Percentiles rank a stretch among this genome's conserved stretches.
These are phyloP conservation scores for Actenoides lindsayi DNA, from an alignment of 2,113 vertebrate species.

Conservation along the genomic window DNA sequence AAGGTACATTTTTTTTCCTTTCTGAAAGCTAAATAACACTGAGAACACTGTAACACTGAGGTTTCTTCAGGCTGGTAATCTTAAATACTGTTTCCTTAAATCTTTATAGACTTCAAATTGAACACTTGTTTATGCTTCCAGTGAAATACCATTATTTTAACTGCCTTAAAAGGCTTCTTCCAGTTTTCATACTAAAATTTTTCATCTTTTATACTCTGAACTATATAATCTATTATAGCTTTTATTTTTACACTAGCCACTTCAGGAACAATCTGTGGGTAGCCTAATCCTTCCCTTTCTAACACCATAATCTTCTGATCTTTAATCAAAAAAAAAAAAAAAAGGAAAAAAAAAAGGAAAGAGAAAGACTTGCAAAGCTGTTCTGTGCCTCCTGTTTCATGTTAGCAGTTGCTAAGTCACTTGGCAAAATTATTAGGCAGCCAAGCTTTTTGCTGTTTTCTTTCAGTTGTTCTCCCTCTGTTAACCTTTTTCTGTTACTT, in stretches of 20 bases:
- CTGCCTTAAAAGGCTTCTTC: neutral
- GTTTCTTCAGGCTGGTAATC: neutral
- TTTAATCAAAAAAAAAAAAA: neutral
- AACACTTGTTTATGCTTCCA: neutral
- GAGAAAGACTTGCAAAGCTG: neutral
- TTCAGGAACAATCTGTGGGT: neutral
- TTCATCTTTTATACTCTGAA: neutral
- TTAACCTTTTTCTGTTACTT: neutral
- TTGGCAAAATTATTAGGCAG: conserved; percentile 10
- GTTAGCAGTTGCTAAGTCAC: neutral
- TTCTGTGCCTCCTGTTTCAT: neutral
- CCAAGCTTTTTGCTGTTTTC: neutral
- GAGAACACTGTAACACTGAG: neutral
- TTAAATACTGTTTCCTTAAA: neutral
- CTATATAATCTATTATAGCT: neutral
- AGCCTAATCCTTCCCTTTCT: conserved; percentile 2
- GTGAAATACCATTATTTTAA: neutral
- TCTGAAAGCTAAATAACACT: neutral
- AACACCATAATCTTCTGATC: conserved; percentile 32
- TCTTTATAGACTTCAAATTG: neutral
- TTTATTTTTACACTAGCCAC: conserved; percentile 8
- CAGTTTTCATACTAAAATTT: neutral
- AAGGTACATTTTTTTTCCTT: neutral
- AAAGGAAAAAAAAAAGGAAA: neutral
- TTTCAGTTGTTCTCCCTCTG: neutral